Evolutionary conservation across 2,113 vertebrate species (phyloP).

Genomic region (Ia io): DNA sequence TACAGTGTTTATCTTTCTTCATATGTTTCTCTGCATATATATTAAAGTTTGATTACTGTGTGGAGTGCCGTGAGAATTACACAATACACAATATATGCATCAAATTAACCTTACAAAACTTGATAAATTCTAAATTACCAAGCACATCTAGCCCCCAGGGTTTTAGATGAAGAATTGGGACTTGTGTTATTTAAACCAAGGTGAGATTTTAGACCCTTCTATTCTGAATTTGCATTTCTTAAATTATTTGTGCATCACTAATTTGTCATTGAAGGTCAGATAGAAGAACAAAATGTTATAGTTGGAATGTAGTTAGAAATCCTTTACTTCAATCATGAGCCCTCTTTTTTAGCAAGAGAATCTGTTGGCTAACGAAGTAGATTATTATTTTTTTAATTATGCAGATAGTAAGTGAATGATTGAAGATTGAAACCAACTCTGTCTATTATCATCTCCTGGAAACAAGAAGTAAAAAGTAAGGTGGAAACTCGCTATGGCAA

Average conservation of each 20-base stretch:
- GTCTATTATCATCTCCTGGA: neutral
- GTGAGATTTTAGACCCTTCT: neutral
- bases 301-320: neutral
- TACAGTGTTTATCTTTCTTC: neutral
- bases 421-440: neutral
- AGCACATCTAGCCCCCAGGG: neutral
- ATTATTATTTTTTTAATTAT: neutral
- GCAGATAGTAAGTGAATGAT: neutral
- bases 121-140: neutral
- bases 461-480: neutral
- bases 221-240: neutral
- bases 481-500: neutral
- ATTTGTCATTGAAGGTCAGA: slow-evolving; percentile 12
- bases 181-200: slow-evolving; percentile 27
- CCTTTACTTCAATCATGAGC: neutral
- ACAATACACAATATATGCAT: neutral
- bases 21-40: neutral
- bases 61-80: neutral
- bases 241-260: slow-evolving; percentile 23
- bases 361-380: neutral
- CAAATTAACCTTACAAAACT: slow-evolving; percentile 25
- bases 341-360: neutral
- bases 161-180: slow-evolving; percentile 9
- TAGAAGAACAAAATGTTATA: neutral
- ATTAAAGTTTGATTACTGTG: slow-evolving; percentile 27